Percentiles rank a stretch among this genome's conserved stretches.
Conservation (phyloP, 2,888 invertebrate species). For the Lydus trimaculatus region DNA sequence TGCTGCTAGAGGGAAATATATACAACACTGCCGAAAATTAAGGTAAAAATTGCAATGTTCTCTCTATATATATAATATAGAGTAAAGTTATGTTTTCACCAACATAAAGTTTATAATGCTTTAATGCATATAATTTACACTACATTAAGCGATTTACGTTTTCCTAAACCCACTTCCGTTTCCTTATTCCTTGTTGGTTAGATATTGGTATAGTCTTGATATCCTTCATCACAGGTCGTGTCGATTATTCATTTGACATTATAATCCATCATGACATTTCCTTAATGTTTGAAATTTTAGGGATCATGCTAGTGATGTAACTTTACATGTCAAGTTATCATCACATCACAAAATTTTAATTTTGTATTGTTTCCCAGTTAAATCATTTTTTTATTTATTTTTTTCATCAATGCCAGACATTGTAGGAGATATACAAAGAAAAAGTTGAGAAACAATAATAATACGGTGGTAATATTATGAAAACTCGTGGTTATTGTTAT, state of each 20-base stretch:
- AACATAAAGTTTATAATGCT: conserved; percentile 12
- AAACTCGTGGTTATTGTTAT: no score
- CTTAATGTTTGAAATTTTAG: not conserved
- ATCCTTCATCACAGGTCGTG: not conserved
- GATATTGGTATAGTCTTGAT: not conserved
- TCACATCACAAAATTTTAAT: no score
- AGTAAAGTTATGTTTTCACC: not conserved
- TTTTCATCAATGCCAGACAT: no score
- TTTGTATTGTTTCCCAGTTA: no score
- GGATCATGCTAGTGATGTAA: no score
- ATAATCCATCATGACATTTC: not conserved
- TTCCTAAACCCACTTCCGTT: conserved; percentile 29
- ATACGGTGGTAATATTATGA: no score
- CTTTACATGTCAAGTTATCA: no score
- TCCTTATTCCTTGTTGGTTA: conserved; percentile 14
- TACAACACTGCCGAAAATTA: not conserved
- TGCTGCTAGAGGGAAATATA: not conserved
- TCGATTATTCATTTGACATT: conserved; percentile 8
- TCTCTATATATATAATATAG: not conserved
- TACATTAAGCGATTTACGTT: conserved; percentile 33
- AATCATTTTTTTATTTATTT: no score
- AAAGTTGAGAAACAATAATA: no score
- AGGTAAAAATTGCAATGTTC: conserved; percentile 8
- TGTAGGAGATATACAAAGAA: no score
- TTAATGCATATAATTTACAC: conserved; percentile 31